These are phyloP conservation scores for Oppia nitens DNA, from an alignment of 1,140 invertebrate genomes.

Conservation along the genomic window DNA sequence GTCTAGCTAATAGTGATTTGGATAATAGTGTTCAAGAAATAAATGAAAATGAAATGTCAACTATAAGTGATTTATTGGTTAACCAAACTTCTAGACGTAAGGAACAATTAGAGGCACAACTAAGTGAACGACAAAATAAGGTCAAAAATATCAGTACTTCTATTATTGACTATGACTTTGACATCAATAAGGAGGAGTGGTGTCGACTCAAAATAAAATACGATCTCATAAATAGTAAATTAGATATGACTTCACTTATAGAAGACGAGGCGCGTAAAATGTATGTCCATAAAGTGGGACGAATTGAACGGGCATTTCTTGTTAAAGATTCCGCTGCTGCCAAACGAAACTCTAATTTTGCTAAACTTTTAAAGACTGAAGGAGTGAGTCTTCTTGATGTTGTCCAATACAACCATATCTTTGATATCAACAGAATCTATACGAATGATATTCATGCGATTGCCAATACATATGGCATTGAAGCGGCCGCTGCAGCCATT, in stretches of 20 bases:
- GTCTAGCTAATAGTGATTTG: constrained; percentile 20
- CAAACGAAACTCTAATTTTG: constrained; percentile 12
- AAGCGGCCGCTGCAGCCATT: constrained; percentile 78
- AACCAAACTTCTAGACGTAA: not conserved
- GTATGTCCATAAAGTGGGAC: constrained; percentile 15
- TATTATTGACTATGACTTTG: constrained; percentile 53
- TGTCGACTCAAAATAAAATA: constrained; percentile 51
- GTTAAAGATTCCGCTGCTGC: constrained; percentile 18
- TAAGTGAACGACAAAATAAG: not conserved
- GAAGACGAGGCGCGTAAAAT: constrained; percentile 50
- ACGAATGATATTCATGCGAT: constrained; percentile 89
- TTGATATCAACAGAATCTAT: constrained; percentile 74
- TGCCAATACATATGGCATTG: constrained; percentile 73
- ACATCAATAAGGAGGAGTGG: constrained; percentile 49
- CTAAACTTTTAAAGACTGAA: constrained; percentile 54
- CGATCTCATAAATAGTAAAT: constrained; percentile 30
- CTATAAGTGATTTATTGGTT: not conserved
- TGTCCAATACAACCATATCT: constrained; percentile 54
- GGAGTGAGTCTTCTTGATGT: constrained; percentile 87
- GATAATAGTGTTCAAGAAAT: constrained; percentile 17
- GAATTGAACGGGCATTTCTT: constrained; percentile 20
- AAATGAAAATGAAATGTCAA: no score
- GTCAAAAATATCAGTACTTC: constrained; percentile 20
- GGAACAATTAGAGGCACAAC: not conserved
- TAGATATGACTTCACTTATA: constrained; percentile 63